Conservation (phyloP, 2,888 invertebrate species). For the Dasysyrphus albostriatus region DNA sequence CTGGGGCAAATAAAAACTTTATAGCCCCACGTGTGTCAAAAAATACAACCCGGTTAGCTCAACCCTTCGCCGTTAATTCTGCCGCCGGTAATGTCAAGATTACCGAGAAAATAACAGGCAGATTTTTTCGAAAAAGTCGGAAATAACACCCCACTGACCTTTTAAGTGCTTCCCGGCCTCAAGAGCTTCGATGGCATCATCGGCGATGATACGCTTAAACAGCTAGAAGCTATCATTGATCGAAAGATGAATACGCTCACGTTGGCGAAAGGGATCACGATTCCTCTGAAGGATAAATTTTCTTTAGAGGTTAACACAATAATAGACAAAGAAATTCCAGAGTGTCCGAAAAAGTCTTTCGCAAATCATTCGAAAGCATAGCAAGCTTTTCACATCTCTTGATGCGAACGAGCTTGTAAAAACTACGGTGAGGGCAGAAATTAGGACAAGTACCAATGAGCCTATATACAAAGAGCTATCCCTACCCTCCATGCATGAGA, state of each 20-base stretch:
- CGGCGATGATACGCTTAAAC: conserved; percentile 20
- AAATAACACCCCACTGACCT: background rate
- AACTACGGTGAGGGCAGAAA: too few relatives aligned
- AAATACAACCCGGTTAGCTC: too few relatives aligned
- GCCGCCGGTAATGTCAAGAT: too few relatives aligned
- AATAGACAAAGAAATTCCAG: conserved; percentile 33
- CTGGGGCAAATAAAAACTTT: too few relatives aligned
- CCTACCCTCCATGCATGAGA: too few relatives aligned
- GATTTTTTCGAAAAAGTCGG: background rate
- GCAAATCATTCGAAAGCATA: conserved; percentile 49
- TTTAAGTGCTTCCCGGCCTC: conserved; percentile 4
- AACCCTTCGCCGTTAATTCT: too few relatives aligned
- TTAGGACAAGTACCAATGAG: too few relatives aligned
- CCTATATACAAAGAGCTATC: too few relatives aligned
- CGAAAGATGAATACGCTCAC: conserved; percentile 7
- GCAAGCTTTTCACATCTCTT: background rate
- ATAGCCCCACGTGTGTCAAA: too few relatives aligned
- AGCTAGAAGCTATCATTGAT: conserved; percentile 13
- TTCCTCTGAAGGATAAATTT: conserved; percentile 10
- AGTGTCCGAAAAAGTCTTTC: conserved; percentile 53
- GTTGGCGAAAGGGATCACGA: background rate
- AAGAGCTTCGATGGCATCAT: conserved; percentile 33
- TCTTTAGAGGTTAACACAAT: conserved; percentile 78
- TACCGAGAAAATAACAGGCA: too few relatives aligned
- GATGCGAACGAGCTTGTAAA: too few relatives aligned